Base-by-base conservation (phyloP, 2,888 invertebrate species). In the Chymomyza amoena region DNA sequence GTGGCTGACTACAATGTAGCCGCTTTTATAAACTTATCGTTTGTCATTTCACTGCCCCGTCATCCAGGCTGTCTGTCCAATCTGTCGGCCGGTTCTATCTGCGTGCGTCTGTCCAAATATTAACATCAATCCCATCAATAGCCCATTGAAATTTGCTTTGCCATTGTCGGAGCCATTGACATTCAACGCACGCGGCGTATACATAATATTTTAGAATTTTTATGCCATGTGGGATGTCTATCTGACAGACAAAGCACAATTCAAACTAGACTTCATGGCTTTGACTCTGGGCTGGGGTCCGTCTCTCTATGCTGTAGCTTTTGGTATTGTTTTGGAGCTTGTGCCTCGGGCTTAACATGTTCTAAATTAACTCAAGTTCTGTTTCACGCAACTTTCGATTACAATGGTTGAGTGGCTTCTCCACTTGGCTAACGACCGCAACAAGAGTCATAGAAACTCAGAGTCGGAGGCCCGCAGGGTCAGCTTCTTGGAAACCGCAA, bases 401-500 rank as follows among this genome's bases (percentile, higher is more conserved):
- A 45, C 39, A 45, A 45, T 45, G 13, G 39, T 13, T 45, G 39
- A 45, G 39, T 45, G 39, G 39, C 39, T 45, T 13, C 39, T 45
- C 13, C 39, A 45, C 10, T 45, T 13, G 39, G 39, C 39, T 2
- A 10, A 45, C 39, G 39, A 45, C 13, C 39, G 10, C 39, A 45
- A 45, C 39, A 45, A 45, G 39, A 45, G 39, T 13, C 39, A 45
- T 45, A 45, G 39, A 45, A 45, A 45, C 39, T 45, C 13, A 13
- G 4, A 45, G 39, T 45, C 13, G 4, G 4, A 45, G 39, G 39
- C 39, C 39, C 39, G 10, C 39, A 20, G 57, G 57, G 61, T 64
- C 68, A 25, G 63, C 56, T 69, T 54, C 61, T 45, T 45, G 54
- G 1, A 32, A 10, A 25, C 45, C 61, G 57, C 61, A 75, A 77